phyloP scores from a whole-genome alignment of 2,888 invertebrate genomes.

The Plebejus argus region DNA sequence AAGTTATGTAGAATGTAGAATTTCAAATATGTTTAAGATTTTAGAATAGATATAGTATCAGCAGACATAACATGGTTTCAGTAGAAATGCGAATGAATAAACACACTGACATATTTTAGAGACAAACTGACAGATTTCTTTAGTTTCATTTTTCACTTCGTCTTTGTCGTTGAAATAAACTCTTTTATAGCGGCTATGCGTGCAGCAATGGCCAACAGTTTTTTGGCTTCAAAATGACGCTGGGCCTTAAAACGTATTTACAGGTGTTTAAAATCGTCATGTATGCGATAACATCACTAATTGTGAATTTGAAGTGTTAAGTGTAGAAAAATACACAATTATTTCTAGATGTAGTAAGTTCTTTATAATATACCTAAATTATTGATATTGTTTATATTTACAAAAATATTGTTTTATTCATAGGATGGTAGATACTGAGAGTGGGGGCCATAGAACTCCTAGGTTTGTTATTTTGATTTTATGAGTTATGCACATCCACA shows the following conservation, averaged over 20 bases:
- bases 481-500: conserved; percentile 71
- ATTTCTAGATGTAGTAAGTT: too few relatives aligned
- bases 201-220: not conserved
- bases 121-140: not conserved
- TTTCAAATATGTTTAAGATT: not conserved
- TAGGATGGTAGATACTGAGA: conserved; percentile 85
- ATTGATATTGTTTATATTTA: conserved; percentile 32
- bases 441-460: conserved; percentile 85
- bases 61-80: not conserved
- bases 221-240: not conserved
- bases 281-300: not conserved
- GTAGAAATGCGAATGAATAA: not conserved
- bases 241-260: not conserved
- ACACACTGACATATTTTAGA: not conserved
- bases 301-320: not conserved
- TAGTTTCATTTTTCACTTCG: not conserved
- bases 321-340: too few relatives aligned
- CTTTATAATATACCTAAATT: conserved; percentile 7
- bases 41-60: not conserved
- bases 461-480: conserved; percentile 82
- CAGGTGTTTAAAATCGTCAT: not conserved
- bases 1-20: conserved; percentile 47
- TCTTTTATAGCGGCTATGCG: not conserved
- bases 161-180: too few relatives aligned
- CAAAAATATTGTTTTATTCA: conserved; percentile 64